Conservation (phyloP, 2,888 invertebrate species). For the Nomada ruficornis region DNA sequence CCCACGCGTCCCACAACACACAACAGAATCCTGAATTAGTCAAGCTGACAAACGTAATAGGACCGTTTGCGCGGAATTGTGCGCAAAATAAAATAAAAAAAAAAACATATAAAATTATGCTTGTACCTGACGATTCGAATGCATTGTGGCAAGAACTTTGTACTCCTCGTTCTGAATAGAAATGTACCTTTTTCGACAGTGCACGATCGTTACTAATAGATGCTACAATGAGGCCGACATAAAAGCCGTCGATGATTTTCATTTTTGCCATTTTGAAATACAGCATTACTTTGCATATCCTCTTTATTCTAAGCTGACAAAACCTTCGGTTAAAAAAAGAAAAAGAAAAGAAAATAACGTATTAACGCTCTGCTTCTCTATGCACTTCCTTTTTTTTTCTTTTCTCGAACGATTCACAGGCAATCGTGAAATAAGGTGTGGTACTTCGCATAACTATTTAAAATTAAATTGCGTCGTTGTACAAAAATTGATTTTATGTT, state of each 20-base stretch:
- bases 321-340: background rate
- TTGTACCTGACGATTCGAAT: slow-evolving; percentile 8
- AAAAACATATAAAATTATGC: slow-evolving; percentile 47
- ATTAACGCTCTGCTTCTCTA: background rate
- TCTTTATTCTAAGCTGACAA: too few relatives aligned
- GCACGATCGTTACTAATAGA: background rate
- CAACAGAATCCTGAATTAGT: slow-evolving; percentile 83
- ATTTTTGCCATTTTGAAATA: background rate
- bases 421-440: background rate
- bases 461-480: background rate
- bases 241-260: background rate
- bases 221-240: background rate
- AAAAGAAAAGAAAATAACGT: background rate
- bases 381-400: background rate
- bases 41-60: slow-evolving; percentile 79
- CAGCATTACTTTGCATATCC: too few relatives aligned
- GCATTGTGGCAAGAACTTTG: background rate
- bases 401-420: background rate
- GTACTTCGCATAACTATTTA: background rate
- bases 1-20: slow-evolving; percentile 84
- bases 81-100: slow-evolving; percentile 41
- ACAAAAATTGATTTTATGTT: background rate
- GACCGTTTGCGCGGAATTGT: slow-evolving; percentile 56
- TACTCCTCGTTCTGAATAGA: background rate
- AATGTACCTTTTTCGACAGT: background rate